These are phyloP conservation scores for Gallinago jamesoni DNA, from an alignment of 2,113 vertebrate genomes.

Conservation along the genomic window DNA sequence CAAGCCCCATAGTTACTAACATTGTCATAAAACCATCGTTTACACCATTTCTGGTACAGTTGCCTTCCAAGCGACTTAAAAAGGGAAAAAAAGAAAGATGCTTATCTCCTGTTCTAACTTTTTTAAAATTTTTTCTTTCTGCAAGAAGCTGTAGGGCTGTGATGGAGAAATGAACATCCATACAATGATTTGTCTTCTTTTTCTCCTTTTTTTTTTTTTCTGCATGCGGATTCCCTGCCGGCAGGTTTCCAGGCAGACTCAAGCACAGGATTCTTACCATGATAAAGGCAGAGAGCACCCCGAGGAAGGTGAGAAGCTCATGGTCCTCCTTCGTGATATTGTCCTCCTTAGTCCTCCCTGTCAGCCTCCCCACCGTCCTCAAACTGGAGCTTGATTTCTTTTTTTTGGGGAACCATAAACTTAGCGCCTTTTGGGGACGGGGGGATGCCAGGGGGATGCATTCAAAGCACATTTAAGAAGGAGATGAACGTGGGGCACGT, in stretches of 20 bases:
- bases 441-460: background rate
- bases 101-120: background rate
- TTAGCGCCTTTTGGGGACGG: background rate
- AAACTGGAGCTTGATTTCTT: background rate
- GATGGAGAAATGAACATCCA: background rate
- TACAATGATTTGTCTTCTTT: slow-evolving; percentile 16
- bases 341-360: background rate
- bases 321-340: background rate
- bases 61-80: background rate
- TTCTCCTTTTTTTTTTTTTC: slow-evolving; percentile 10
- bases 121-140: background rate
- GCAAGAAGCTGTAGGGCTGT: background rate
- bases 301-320: slow-evolving; percentile 87
- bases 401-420: background rate
- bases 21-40: background rate
- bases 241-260: slow-evolving; percentile 89
- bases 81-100: background rate
- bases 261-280: slow-evolving; percentile 90
- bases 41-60: background rate
- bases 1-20: background rate
- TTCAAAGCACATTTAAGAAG: background rate
- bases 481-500: background rate
- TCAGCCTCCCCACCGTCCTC: background rate
- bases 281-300: slow-evolving; percentile 94
- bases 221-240: slow-evolving; percentile 6